Base-by-base conservation (phyloP, 2,888 invertebrate species). In the Ennomos quercinarius region DNA sequence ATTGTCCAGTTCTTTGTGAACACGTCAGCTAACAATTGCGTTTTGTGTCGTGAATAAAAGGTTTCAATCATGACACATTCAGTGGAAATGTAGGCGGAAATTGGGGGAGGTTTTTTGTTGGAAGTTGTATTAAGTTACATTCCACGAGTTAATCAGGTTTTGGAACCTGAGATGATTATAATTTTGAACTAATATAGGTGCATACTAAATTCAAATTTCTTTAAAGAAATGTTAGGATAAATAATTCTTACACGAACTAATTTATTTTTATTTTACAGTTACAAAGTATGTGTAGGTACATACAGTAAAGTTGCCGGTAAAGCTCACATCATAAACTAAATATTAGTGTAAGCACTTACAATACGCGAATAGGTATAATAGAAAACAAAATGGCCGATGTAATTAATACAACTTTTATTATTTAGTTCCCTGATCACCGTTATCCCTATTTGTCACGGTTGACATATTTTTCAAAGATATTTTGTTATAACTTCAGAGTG, bases 1-100 rank as follows among this genome's bases (percentile, higher is more conserved):
- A 80, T 76, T 77, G 76, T 84, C 84, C 82, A 77, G 73, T 75
- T 80, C 5, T 82, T 86, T 85, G 81, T 84, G 69, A 65, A 61
- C 77, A 67, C 64, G 81, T 85, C 83, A 80, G 62, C 50, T 67
- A 72, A 83, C 77, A 83, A 84, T 78, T 56, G 71, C 46, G 64
- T 67, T 73, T 72, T 77, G 43, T 48, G 38, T 39, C 42, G 43
- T 58, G 43, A 36, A 36, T 73, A 66, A 74, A 68, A 76, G 65
- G 64, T 74, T 77, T 73, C 63, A 68, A 71, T 73, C 68, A 68
- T 67, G 68, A 73, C 62, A 44, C 61, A 63, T 67, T 70, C 70
- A 75, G 64, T 60, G 68, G 67, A 64, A 68, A 76, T 71, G 68
- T 68, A 51, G 52, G 54, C 13, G 63, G 42, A 64, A 56, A 61